These are phyloP conservation scores for Phrynosoma platyrhinos DNA, from an alignment of 2,113 vertebrate genomes.

Conservation along the genomic window DNA sequence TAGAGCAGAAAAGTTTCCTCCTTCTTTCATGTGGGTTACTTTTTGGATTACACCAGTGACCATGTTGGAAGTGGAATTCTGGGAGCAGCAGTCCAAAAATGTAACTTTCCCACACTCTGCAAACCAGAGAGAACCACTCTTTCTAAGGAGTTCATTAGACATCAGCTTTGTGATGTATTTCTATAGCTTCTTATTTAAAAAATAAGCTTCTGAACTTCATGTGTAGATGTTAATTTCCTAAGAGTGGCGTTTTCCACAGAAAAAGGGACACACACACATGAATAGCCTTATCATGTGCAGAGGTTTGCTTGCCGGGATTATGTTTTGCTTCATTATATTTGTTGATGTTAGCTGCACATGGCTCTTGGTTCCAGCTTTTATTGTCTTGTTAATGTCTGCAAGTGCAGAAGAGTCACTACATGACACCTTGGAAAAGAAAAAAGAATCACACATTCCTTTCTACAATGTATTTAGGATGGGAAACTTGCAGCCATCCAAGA, in stretches of 20 bases:
- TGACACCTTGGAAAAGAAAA: background rate
- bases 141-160: background rate
- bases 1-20: too few relatives aligned
- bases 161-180: background rate
- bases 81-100: too few relatives aligned
- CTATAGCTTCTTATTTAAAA: background rate
- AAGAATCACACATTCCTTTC: background rate
- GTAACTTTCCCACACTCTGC: too few relatives aligned
- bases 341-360: background rate
- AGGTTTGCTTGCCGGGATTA: background rate
- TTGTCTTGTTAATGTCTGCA: background rate
- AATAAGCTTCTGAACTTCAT: background rate
- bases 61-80: too few relatives aligned
- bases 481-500: background rate
- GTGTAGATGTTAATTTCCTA: background rate
- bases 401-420: background rate
- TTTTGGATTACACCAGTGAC: too few relatives aligned
- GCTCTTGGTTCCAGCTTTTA: background rate
- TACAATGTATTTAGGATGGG: background rate
- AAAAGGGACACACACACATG: background rate
- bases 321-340: background rate
- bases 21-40: too few relatives aligned
- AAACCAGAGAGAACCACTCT: too few relatives aligned
- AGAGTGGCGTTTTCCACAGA: background rate
- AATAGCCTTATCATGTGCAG: background rate